Conservation (phyloP, 1,140 invertebrate species). For the Psilanteris sp. region DNA sequence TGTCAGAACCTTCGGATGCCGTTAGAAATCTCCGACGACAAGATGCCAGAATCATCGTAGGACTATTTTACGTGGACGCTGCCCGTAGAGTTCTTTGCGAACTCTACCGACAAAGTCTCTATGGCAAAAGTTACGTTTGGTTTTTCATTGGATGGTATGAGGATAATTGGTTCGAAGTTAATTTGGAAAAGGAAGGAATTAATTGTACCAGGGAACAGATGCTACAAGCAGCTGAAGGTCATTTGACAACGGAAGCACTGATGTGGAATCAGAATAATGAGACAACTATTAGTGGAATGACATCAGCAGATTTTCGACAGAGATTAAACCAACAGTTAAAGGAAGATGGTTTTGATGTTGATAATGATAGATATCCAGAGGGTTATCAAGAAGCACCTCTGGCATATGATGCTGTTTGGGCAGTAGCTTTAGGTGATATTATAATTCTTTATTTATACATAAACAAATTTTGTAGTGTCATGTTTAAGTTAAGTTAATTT, state of each 20-base stretch:
- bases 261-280: slow-evolving; percentile 98
- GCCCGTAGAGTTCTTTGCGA: slow-evolving; percentile 97
- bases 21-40: slow-evolving; percentile 95
- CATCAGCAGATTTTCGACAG: slow-evolving; percentile 86
- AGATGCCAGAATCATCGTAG: slow-evolving; percentile 98
- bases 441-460: no score
- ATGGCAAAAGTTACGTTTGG: slow-evolving; percentile 98
- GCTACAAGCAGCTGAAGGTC: slow-evolving; percentile 95
- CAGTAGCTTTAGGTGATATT: slow-evolving; percentile 88
- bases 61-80: slow-evolving; percentile 98
- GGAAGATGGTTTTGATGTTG: slow-evolving; percentile 89
- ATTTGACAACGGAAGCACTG: slow-evolving; percentile 98
- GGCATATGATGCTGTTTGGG: slow-evolving; percentile 99
- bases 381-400: slow-evolving; percentile 99
- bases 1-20: slow-evolving; percentile 97
- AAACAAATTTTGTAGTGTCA: slow-evolving; percentile 7
- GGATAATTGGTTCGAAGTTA: slow-evolving; percentile 98
- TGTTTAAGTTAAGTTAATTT: neutral
- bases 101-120: slow-evolving; percentile 96
- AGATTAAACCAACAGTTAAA: slow-evolving; percentile 89
- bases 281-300: slow-evolving; percentile 96
- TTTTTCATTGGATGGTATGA: slow-evolving; percentile 99
- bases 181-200: slow-evolving; percentile 92
- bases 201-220: slow-evolving; percentile 97
- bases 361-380: slow-evolving; percentile 90